Percentiles rank a stretch among this genome's conserved stretches.
Evolutionary conservation across 2,797 vertebrate species (phyloP).

Genomic region (Percopsis omiscomaycus): DNA sequence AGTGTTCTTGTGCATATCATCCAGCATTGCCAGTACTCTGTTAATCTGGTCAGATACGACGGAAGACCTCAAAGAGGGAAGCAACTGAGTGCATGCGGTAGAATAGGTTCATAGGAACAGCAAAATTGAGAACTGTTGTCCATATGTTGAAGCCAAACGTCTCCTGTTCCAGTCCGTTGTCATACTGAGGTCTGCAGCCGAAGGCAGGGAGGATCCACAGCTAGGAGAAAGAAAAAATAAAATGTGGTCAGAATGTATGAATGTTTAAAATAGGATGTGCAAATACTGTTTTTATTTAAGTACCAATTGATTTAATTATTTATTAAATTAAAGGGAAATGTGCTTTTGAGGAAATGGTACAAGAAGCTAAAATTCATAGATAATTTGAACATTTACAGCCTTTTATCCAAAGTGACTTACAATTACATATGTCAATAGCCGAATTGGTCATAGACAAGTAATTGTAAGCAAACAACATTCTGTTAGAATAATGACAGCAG

Average conservation of each 20-base stretch:
- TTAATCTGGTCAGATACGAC: constrained; percentile 65
- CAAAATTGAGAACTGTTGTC: constrained; percentile 95
- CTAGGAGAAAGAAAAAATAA: constrained; percentile 63
- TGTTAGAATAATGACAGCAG: no score
- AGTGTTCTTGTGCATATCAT: constrained; percentile 47
- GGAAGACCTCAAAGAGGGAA: constrained; percentile 92
- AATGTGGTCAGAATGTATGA: not conserved
- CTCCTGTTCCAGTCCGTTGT: constrained; percentile 90
- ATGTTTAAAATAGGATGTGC: no score
- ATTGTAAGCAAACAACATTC: no score
- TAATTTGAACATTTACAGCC: no score
- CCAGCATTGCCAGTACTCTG: constrained; percentile 30
- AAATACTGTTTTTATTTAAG: no score
- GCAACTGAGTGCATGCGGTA: constrained; percentile 97
- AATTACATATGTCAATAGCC: no score
- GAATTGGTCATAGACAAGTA: no score
- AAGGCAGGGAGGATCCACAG: constrained; percentile 96
- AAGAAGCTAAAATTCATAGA: no score
- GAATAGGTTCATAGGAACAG: constrained; percentile 95
- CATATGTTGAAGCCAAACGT: constrained; percentile 92
- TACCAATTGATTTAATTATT: no score
- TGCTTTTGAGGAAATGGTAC: no score
- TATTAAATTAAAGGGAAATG: no score
- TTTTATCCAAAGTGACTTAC: no score
- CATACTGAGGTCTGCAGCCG: constrained; percentile 93